phyloP scores from a whole-genome alignment of 2,797 vertebrate genomes.

The Halcyon leucocephala region DNA sequence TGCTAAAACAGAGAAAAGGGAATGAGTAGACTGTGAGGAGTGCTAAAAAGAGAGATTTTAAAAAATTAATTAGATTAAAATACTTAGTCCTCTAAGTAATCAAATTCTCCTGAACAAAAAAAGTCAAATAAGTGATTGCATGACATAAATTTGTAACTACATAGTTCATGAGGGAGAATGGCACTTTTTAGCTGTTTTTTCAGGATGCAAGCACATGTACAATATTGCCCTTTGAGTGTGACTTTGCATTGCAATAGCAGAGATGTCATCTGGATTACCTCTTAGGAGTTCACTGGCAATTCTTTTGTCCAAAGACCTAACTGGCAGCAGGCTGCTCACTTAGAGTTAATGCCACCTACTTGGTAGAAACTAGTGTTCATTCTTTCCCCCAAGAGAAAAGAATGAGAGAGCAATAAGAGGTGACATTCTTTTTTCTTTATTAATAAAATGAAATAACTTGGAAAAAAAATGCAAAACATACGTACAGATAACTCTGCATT shows the following conservation, averaged over 20 bases:
- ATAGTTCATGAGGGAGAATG: neutral
- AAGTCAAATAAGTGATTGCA: neutral
- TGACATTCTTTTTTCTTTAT: neutral
- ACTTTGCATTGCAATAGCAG: neutral
- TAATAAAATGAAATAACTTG: neutral
- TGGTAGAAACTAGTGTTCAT: neutral
- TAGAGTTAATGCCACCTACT: neutral
- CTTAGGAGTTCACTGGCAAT: neutral
- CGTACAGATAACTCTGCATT: neutral
- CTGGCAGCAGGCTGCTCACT: neutral
- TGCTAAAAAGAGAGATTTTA: neutral
- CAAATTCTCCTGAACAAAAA: neutral
- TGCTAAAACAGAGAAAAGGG: neutral
- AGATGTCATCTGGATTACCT: neutral
- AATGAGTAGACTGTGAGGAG: neutral
- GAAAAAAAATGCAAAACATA: neutral
- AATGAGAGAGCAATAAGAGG: neutral
- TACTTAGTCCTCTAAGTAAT: neutral
- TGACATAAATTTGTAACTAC: neutral
- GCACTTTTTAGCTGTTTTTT: neutral
- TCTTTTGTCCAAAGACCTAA: neutral
- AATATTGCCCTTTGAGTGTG: accelerated
- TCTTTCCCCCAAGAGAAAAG: neutral
- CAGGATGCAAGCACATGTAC: neutral
- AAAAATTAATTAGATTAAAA: neutral